Evolutionary conservation across 2,888 invertebrate species (phyloP).

Genomic region (Andrena hattorfiana): DNA sequence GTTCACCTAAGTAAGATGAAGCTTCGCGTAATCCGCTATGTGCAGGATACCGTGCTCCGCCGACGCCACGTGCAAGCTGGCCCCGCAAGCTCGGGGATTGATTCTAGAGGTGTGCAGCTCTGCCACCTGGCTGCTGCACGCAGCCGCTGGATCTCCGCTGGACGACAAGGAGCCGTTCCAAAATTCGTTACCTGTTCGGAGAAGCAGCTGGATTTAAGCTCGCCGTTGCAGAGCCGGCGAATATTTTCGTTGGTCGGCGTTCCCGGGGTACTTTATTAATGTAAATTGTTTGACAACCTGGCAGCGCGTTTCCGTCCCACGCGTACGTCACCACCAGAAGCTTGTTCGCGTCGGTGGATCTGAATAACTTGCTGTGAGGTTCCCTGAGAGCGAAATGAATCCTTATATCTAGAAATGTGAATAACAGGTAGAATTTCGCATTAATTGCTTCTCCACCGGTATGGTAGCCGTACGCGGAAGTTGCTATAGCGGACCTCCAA

Average conservation of each 20-base stretch:
- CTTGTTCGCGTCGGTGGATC: conserved; percentile 81
- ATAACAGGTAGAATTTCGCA: not conserved
- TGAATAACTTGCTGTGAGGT: conserved; percentile 80
- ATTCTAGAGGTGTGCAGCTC: conserved; percentile 88
- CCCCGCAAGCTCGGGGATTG: conserved; percentile 86
- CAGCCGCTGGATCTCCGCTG: conserved; percentile 89
- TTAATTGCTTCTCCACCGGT: fast-evolving
- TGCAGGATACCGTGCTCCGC: conserved; percentile 81
- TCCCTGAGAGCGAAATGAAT: conserved; percentile 82
- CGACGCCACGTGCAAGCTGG: conserved; percentile 86
- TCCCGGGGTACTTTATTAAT: not conserved
- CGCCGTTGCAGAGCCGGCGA: too few species aligned
- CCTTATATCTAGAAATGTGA: conserved; percentile 79
- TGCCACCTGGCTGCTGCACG: conserved; percentile 87
- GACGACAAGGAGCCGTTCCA: conserved; percentile 87
- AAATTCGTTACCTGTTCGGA: conserved; percentile 88
- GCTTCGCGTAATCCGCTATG: conserved; percentile 81
- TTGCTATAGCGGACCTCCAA: conserved; percentile 76
- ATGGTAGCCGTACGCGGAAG: not conserved
- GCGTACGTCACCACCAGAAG: conserved; percentile 89
- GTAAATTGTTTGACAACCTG: conserved; percentile 78
- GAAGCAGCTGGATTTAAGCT: too few species aligned
- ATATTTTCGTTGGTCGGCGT: too few species aligned
- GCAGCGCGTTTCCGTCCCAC: conserved; percentile 91
- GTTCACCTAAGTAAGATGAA: conserved; percentile 82